Conservation (phyloP, 2,797 vertebrate genomes). For the Synaphobranchus kaupii region DNA sequence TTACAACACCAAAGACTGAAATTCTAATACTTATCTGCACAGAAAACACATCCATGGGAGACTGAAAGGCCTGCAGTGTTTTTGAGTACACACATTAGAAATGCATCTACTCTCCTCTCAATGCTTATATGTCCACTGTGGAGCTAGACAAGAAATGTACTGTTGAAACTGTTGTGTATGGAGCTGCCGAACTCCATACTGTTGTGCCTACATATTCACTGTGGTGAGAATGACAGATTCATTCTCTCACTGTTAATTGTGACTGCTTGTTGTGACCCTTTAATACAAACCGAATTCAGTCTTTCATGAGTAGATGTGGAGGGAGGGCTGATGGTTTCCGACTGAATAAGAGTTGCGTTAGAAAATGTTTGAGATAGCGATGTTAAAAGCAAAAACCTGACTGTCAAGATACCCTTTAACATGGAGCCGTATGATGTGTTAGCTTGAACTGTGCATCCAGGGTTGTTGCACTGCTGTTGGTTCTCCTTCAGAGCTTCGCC, state of each 20-base stretch:
- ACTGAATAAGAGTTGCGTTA: background rate
- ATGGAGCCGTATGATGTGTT: background rate
- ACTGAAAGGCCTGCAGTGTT: constrained; percentile 25
- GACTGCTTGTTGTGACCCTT: constrained; percentile 19
- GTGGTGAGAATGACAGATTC: constrained; percentile 25
- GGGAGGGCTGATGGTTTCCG: too few relatives aligned
- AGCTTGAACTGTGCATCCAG: background rate
- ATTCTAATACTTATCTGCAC: constrained; percentile 44
- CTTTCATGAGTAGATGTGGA: background rate
- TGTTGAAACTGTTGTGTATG: constrained; percentile 20
- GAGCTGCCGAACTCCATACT: constrained; percentile 10
- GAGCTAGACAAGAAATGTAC: constrained; percentile 20
- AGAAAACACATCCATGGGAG: background rate
- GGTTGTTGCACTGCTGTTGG: background rate
- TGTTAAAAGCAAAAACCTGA: background rate
- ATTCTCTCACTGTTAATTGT: background rate
- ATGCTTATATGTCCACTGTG: constrained; percentile 29
- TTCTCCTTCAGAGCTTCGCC: background rate
- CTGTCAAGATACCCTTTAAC: background rate
- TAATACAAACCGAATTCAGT: background rate
- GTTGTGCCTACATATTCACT: constrained; percentile 30
- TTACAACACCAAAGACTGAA: constrained; percentile 56
- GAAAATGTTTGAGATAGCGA: background rate
- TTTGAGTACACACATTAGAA: constrained; percentile 20
- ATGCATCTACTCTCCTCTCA: background rate